Percentiles rank a stretch among this genome's conserved stretches.
phyloP scores from a whole-genome alignment of 2,113 vertebrate species.

The Apteryx owenii region DNA sequence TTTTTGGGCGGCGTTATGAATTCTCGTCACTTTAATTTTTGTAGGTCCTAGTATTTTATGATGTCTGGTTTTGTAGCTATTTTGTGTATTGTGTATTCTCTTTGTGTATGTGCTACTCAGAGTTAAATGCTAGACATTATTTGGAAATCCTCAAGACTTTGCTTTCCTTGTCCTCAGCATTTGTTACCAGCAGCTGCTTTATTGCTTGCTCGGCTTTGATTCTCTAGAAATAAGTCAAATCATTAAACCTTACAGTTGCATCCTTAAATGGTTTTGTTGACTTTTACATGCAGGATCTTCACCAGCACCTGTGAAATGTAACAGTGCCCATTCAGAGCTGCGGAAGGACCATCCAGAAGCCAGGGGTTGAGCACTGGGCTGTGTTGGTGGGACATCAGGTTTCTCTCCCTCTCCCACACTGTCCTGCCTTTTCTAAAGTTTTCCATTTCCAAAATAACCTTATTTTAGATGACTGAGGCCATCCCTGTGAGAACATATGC shows the following conservation, averaged over 20 bases:
- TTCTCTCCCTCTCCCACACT: neutral
- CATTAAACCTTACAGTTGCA: neutral
- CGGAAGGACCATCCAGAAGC: neutral
- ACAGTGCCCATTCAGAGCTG: neutral
- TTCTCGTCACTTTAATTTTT: neutral
- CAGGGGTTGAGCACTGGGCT: neutral
- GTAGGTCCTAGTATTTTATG: neutral
- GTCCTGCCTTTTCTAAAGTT: neutral
- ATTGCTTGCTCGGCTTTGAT: neutral
- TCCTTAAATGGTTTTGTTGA: neutral
- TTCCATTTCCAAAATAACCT: neutral
- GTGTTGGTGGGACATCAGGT: neutral
- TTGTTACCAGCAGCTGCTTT: constrained; percentile 1
- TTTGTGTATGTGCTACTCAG: neutral
- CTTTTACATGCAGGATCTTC: neutral
- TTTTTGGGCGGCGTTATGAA: neutral
- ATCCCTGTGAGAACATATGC: neutral
- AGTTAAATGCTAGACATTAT: neutral
- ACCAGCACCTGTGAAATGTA: neutral
- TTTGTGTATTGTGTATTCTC: neutral
- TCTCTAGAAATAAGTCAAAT: neutral
- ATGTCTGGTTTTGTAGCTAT: neutral
- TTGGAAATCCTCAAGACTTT: neutral
- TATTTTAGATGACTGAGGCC: neutral
- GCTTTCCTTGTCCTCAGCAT: constrained; percentile 1